Evolutionary conservation across 2,113 vertebrate genomes (phyloP), one percentile per base, ranked within the genome.

Genomic region (Callaeas wilsoni): DNA sequence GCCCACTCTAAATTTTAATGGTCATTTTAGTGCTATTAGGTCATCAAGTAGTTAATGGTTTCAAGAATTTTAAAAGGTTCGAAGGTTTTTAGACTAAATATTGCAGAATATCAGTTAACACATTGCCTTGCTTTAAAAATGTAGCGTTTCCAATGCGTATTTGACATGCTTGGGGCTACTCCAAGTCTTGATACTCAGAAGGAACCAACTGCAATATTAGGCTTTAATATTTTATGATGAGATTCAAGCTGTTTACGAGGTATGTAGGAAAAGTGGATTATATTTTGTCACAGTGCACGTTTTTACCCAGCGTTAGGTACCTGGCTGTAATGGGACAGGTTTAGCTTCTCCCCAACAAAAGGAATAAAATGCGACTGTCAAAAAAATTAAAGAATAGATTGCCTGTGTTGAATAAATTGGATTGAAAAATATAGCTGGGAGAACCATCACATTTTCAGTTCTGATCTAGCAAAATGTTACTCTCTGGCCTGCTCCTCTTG

Each of bases 141-240:
- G 19, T 56, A 84, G 42, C 5, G 0, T 83, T 92, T 95, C 79
- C 77, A 92, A 20, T 92, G 53, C 21, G 1, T 57, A 78, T 96
- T 93, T 92, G 89, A 95, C 84, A 70, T 79, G 89, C 94, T 93
- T 84, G 84, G 69, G 93, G 92, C 91, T 95, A 71, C 82, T 93
- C 80, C 90, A 75, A 91, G 79, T 55, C 87, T 67, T 88, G 83
- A 67, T 79, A 64, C 94, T 94, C 55, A 33, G 87, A 95, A 94
- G 77, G 84, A 95, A 79, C 86, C 63, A 94, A 82, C 81, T 87
- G 75, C 94, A 95, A 73, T 94, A 81, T 97, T 94, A 94, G 90
- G 25, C 84, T 96, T 96, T 90, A 96, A 94, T 97, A 93, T 96
- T 94, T 96, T 70, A 95, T 95, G 56, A 90, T 87, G 70, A 93